A percentile compares a stretch with the other conserved stretches of the same genome.
These are phyloP conservation scores for Alaudala cheleensis DNA, from an alignment of 2,113 vertebrate species.

Conservation along the genomic window DNA sequence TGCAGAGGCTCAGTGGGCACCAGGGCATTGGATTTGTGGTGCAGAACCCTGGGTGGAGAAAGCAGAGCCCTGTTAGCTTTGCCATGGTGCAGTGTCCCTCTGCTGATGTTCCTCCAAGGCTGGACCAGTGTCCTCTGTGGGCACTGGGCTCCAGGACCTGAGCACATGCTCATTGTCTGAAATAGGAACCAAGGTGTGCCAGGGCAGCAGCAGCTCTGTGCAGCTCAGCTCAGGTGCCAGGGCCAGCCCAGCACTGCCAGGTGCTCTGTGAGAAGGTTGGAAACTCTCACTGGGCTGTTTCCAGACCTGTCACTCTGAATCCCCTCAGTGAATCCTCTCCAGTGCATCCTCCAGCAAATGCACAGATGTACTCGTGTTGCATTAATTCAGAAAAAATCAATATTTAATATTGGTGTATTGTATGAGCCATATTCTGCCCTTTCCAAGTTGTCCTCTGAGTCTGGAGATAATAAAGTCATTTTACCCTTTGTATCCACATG, in stretches of 20 bases:
- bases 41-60: background rate
- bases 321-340: background rate
- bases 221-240: background rate
- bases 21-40: conserved; percentile 27
- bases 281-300: background rate
- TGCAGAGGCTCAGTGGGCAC: conserved; percentile 56
- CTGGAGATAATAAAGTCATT: background rate
- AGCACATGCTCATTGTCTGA: background rate
- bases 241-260: background rate
- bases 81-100: background rate
- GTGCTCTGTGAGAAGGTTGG: background rate
- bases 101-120: background rate
- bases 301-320: background rate
- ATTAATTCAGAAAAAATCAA: background rate
- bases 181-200: background rate
- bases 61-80: background rate
- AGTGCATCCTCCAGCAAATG: background rate
- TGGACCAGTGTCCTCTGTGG: background rate
- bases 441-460: background rate
- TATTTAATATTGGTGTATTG: background rate
- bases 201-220: background rate
- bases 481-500: background rate
- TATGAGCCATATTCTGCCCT: background rate
- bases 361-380: background rate
- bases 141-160: background rate